These are phyloP conservation scores for Tetragonula clypearis DNA, from an alignment of 1,140 invertebrate species.

Conservation along the genomic window DNA sequence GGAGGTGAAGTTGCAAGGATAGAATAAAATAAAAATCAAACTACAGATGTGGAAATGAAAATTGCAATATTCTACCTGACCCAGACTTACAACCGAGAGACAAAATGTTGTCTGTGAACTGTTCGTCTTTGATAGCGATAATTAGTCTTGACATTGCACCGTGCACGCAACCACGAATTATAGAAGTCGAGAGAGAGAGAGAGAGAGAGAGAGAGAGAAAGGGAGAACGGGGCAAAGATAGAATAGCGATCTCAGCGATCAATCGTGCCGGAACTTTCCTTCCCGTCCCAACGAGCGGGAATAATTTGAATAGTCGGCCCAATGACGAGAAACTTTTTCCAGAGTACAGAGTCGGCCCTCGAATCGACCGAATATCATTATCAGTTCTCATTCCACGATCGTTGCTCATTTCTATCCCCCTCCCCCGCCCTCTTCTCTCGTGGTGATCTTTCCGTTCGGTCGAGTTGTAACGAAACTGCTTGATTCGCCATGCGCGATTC, in stretches of 20 bases:
- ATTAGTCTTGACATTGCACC: background rate
- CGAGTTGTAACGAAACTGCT: slow-evolving; percentile 9
- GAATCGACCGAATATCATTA: slow-evolving; percentile 64
- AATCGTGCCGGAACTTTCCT: slow-evolving; percentile 44
- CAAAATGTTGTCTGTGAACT: no score
- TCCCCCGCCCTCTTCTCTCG: slow-evolving; percentile 25
- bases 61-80: no score
- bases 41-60: no score
- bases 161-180: background rate
- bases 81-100: no score
- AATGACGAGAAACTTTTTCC: slow-evolving; percentile 67
- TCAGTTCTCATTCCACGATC: slow-evolving; percentile 51
- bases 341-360: slow-evolving; percentile 22
- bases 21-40: no score
- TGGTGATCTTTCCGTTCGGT: background rate
- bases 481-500: slow-evolving; percentile 28
- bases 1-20: no score
- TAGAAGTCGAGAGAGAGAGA: background rate
- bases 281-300: slow-evolving; percentile 41
- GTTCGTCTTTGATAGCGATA: background rate
- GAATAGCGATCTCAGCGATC: slow-evolving; percentile 42
- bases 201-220: background rate
- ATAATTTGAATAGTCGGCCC: slow-evolving; percentile 64
- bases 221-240: background rate
- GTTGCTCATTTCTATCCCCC: slow-evolving; percentile 2